Evolutionary conservation across 2,888 invertebrate species (phyloP), one percentile per base, ranked within the genome.

Genomic region (Autographa pulchrina): DNA sequence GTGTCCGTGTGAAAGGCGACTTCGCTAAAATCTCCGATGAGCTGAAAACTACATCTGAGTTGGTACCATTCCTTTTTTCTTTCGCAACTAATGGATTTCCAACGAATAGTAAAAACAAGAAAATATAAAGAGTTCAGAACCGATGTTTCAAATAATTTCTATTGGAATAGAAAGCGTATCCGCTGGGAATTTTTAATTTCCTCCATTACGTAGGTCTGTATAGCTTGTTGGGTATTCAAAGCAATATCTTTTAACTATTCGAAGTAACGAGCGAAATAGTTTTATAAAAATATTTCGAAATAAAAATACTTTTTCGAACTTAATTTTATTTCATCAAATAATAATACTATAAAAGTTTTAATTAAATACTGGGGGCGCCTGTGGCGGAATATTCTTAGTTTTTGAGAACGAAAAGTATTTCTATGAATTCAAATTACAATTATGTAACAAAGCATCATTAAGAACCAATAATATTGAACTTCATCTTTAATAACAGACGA

Each of bases 11-110:
- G 59, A 78, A 77, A 70, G 77, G 75, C 72, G 56, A 70, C 65
- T 77, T 74, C 70, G 85, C 77, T 88, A 87, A 87, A 86, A 86
- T 85, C 86, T 88, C 81, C 86, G 86, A 85, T 89, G 85, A 89
- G 86, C 83, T 88, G 84, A 88, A 90, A 89, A 89, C 87, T 89
- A 87, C 86, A 86, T 87, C 85, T 80, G 72, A 80, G 74, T 79
- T 77, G 70, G 75, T 83, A 82, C 79, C 82, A 83, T 83, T 86
- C 77, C 70, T 70, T 78, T 83, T 88, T 86, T 87, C 64, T 69
- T 52, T 66, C 41, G 65, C 79, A 75, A 84, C 89, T 92, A 92
- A 92, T 93, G 92, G 91, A 91, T 90, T 90, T 87, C 81, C 82
- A 73, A 81, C 72, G 86, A 85, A 82, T 79, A 76, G 72, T 72